Evolutionary conservation across 2,888 invertebrate genomes (phyloP).

Genomic region (Tachina fera): DNA sequence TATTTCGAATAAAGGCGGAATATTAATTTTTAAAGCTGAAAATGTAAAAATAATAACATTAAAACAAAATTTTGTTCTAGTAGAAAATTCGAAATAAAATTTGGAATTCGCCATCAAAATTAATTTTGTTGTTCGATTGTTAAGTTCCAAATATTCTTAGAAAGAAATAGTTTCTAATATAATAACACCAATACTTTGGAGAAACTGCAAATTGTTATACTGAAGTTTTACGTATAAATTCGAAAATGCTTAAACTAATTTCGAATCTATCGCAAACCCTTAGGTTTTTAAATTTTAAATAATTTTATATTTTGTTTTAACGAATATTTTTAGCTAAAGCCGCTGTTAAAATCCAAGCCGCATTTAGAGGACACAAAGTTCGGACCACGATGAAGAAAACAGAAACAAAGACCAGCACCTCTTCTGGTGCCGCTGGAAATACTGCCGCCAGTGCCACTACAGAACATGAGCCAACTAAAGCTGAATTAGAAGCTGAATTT

Average conservation of each 20-base stretch:
- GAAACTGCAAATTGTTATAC: too few species aligned
- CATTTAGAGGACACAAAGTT: constrained; percentile 92
- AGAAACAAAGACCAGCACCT: constrained; percentile 82
- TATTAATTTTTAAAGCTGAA: too few species aligned
- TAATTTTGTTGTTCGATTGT: too few species aligned
- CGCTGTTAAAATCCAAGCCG: constrained; percentile 95
- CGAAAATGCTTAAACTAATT: not conserved
- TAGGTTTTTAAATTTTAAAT: not conserved
- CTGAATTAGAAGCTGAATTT: constrained; percentile 91
- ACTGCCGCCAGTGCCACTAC: constrained; percentile 76
- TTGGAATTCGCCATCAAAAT: not conserved
- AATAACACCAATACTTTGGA: too few species aligned
- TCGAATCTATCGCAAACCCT: not conserved
- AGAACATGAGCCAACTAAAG: constrained; percentile 85
- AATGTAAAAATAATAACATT: too few species aligned
- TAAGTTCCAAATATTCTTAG: too few species aligned
- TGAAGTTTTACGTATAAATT: not conserved
- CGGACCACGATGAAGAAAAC: constrained; percentile 89
- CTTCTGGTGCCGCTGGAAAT: constrained; percentile 60
- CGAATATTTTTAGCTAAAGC: constrained; percentile 84
- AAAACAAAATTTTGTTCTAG: too few species aligned
- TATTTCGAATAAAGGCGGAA: too few species aligned
- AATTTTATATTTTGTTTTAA: constrained; percentile 59
- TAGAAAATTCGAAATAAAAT: not conserved
- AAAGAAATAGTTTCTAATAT: too few species aligned